Conservation (phyloP, 2,888 invertebrate species). For the Aphidius colemani region DNA sequence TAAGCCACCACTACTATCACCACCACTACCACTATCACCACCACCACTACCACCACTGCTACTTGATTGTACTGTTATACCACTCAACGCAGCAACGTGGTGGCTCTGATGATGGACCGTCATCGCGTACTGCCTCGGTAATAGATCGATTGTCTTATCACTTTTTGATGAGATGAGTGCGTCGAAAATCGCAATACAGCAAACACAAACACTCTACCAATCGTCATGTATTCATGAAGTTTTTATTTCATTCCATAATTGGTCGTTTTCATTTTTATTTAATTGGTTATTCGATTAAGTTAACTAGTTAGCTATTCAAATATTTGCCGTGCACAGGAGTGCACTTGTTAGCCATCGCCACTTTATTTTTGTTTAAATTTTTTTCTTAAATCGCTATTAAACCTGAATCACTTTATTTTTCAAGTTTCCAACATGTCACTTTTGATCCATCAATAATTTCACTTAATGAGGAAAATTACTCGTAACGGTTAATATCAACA, state of each 20-base stretch:
- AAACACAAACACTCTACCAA: conserved; percentile 5
- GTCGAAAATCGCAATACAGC: conserved; percentile 36
- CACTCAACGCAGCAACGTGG: conserved; percentile 58
- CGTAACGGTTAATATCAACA: too few species aligned
- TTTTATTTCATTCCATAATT: conserved; percentile 45
- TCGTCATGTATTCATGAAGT: conserved; percentile 9
- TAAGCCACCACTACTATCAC: conserved; percentile 45
- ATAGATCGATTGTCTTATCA: conserved; percentile 37
- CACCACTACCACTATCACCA: conserved; percentile 36
- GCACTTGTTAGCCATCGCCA: conserved; percentile 51
- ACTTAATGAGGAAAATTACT: too few species aligned
- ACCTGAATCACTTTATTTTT: too few species aligned
- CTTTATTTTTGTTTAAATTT: conserved; percentile 46
- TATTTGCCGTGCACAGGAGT: conserved; percentile 52
- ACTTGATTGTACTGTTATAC: conserved; percentile 45
- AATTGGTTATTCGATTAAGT: conserved; percentile 49
- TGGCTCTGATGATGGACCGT: conserved; percentile 59
- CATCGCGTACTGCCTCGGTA: conserved; percentile 51
- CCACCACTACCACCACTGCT: conserved; percentile 38
- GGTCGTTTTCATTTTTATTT: conserved; percentile 37
- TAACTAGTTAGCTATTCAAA: conserved; percentile 56
- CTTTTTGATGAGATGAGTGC: conserved; percentile 56
- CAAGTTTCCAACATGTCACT: too few species aligned
- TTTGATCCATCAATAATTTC: too few species aligned
- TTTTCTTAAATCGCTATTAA: conserved; percentile 22